Percentiles rank a stretch among this genome's conserved stretches.
phyloP scores from a whole-genome alignment of 1,140 invertebrate genomes.

The Brachionus rotundiformis region DNA sequence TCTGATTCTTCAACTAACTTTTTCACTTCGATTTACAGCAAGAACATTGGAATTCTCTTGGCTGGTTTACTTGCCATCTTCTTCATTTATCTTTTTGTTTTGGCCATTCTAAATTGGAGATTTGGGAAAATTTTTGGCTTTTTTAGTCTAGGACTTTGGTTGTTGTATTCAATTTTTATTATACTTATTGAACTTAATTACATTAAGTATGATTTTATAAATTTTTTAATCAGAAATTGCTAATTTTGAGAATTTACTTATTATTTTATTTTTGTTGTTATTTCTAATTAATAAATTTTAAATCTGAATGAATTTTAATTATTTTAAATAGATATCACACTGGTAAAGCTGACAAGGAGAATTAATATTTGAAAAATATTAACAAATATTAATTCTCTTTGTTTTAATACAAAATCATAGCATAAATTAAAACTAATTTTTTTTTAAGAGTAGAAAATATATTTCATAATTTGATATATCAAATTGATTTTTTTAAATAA shows the following conservation, averaged over 20 bases:
- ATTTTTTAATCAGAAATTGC: conserved; percentile 35
- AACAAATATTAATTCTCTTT: too few species aligned
- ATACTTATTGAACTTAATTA: not conserved
- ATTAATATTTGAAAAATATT: too few species aligned
- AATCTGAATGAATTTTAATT: too few species aligned
- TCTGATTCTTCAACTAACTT: not conserved
- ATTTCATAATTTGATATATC: too few species aligned
- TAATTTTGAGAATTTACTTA: too few species aligned
- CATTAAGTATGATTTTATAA: conserved; percentile 14
- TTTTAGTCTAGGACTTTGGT: not conserved
- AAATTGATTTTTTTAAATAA: not conserved
- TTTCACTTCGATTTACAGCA: not conserved
- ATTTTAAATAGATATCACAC: too few species aligned
- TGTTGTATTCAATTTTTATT: conserved; percentile 9
- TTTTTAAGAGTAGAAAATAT: not conserved
- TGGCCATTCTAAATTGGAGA: not conserved
- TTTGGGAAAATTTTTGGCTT: conserved; percentile 31
- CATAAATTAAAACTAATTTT: too few species aligned
- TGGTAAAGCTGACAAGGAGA: too few species aligned
- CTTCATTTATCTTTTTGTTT: not conserved
- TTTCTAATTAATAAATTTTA: too few species aligned
- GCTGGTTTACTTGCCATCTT: not conserved
- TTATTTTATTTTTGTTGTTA: too few species aligned
- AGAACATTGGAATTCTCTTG: not conserved
- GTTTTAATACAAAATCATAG: too few species aligned